Percentiles rank a stretch among this genome's conserved stretches.
phyloP scores from a whole-genome alignment of 2,888 invertebrate genomes.

The Pachydiplax longipennis region DNA sequence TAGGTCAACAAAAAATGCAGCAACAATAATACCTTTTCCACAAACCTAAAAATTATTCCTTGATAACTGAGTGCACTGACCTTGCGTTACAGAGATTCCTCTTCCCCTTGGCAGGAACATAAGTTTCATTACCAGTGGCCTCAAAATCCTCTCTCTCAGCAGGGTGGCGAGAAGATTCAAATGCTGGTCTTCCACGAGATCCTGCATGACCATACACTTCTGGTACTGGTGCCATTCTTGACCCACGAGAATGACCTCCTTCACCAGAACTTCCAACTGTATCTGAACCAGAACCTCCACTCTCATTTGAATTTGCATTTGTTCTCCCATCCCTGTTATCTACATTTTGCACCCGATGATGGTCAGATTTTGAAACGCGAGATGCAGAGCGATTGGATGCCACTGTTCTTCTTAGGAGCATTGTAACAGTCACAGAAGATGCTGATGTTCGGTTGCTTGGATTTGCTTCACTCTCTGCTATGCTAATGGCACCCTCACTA shows the following conservation, averaged over 20 bases:
- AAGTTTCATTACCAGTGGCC: conserved; percentile 71
- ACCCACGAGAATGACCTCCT: background rate
- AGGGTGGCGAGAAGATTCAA: conserved; percentile 74
- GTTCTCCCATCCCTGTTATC: background rate
- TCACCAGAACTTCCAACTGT: background rate
- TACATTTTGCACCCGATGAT: background rate
- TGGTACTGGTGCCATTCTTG: conserved; percentile 52
- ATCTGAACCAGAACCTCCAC: background rate
- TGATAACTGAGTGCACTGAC: background rate
- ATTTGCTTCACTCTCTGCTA: conserved; percentile 56
- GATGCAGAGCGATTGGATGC: conserved; percentile 43
- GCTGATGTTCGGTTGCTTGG: conserved; percentile 23
- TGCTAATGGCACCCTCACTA: conserved; percentile 51
- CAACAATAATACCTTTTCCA: no score
- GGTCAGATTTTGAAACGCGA: background rate
- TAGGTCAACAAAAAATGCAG: no score
- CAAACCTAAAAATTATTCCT: no score
- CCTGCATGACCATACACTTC: conserved; percentile 62
- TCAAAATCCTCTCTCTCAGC: conserved; percentile 79
- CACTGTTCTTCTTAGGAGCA: conserved; percentile 54
- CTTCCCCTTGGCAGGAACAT: conserved; percentile 59
- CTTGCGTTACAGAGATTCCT: conserved; percentile 57
- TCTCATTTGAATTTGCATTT: background rate
- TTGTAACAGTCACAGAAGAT: conserved; percentile 60
- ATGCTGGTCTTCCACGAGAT: conserved; percentile 70